These are phyloP conservation scores for Xanthia icteritia DNA, from an alignment of 2,888 invertebrate genomes.

Conservation along the genomic window DNA sequence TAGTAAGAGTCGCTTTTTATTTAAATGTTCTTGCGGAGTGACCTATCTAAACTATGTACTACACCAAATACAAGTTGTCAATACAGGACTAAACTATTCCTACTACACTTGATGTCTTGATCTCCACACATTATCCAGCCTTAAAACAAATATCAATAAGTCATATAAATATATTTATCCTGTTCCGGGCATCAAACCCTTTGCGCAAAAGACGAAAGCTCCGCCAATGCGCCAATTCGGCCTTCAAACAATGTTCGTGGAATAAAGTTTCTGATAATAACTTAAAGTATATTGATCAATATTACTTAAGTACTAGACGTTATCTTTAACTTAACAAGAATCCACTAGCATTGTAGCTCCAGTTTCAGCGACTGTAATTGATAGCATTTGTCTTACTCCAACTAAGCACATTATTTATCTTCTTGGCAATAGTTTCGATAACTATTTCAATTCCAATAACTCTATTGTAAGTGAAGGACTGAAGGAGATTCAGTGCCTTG, in stretches of 20 bases:
- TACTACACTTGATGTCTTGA: not conserved
- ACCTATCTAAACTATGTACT: not conserved
- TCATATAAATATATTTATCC: not conserved
- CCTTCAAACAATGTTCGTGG: not conserved
- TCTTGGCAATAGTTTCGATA: conserved; percentile 65
- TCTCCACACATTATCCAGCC: not conserved
- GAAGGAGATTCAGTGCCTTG: conserved; percentile 57
- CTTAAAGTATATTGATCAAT: conserved; percentile 30
- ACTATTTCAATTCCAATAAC: conserved; percentile 69
- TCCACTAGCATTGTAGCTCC: conserved; percentile 35
- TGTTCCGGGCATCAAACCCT: not conserved
- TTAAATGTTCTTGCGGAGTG: too few relatives aligned
- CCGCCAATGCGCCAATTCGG: not conserved
- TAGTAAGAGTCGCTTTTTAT: too few relatives aligned
- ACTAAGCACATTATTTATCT: conserved; percentile 67
- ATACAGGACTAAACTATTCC: not conserved
- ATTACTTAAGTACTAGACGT: conserved; percentile 20
- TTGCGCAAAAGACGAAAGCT: not conserved
- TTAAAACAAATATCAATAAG: not conserved
- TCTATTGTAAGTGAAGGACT: conserved; percentile 64
- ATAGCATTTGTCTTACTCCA: conserved; percentile 58
- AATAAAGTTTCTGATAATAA: conserved; percentile 5
- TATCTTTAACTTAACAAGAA: conserved; percentile 54
- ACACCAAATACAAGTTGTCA: not conserved
- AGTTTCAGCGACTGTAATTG: conserved; percentile 50